phyloP scores from a whole-genome alignment of 2,797 vertebrate species.

The Gorsachius magnificus region DNA sequence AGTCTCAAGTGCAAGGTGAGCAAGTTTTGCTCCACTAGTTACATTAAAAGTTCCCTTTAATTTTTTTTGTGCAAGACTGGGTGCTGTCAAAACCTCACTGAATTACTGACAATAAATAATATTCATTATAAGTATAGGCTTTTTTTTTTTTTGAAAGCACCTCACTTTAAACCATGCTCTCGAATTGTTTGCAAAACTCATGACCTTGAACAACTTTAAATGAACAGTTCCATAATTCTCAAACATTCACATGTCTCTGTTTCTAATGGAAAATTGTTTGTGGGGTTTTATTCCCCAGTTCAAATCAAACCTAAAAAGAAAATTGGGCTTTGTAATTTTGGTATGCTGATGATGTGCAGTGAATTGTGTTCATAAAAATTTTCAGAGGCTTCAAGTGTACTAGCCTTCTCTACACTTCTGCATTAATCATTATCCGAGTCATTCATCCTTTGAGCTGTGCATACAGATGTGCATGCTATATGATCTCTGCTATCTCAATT shows the following conservation, averaged over 20 bases:
- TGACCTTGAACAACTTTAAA: not conserved
- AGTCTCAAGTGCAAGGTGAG: too few relatives aligned
- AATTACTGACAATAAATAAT: not conserved
- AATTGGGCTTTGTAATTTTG: not conserved
- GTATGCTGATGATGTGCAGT: not conserved
- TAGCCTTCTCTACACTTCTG: not conserved
- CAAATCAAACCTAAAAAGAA: not conserved
- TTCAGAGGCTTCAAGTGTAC: not conserved
- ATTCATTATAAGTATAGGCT: not conserved
- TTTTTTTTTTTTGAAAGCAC: not conserved
- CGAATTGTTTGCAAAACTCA: not conserved
- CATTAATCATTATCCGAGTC: not conserved
- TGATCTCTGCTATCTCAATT: conserved; percentile 20
- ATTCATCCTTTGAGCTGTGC: not conserved
- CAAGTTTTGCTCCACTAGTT: not conserved
- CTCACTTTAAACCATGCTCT: not conserved
- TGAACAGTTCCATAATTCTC: not conserved
- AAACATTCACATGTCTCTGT: not conserved
- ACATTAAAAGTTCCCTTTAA: not conserved
- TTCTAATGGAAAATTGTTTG: not conserved
- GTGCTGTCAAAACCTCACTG: not conserved
- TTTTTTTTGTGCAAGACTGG: not conserved
- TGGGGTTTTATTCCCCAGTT: not conserved
- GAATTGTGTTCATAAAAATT: not conserved
- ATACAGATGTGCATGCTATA: not conserved